Evolutionary conservation across 2,888 invertebrate species (phyloP).

Genomic region (Tholera decimalis): DNA sequence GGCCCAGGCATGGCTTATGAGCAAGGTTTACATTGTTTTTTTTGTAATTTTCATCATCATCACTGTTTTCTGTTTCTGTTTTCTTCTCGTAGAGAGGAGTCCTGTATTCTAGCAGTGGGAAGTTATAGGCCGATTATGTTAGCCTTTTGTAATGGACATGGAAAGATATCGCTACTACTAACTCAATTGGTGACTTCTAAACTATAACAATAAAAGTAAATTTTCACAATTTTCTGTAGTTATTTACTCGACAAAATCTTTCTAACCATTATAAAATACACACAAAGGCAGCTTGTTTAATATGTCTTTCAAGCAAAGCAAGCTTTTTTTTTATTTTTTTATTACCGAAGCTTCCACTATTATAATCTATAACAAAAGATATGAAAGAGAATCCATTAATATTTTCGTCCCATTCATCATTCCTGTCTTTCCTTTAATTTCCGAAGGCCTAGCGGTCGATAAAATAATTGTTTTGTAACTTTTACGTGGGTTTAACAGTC

Average conservation of each 20-base stretch:
- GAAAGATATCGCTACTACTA: too few relatives aligned
- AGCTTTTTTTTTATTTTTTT: too few relatives aligned
- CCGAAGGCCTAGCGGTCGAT: slow-evolving; percentile 4
- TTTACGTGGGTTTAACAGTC: neutral
- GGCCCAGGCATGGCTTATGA: too few relatives aligned
- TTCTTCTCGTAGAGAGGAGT: too few relatives aligned
- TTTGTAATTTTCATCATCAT: too few relatives aligned
- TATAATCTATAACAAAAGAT: slow-evolving; percentile 19
- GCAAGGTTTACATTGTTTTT: too few relatives aligned
- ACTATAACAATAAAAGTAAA: neutral
- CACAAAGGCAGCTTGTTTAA: neutral
- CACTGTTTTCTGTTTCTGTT: too few relatives aligned
- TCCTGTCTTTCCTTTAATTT: slow-evolving; percentile 3
- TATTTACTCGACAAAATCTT: neutral
- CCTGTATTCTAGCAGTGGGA: too few relatives aligned
- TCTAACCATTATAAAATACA: neutral
- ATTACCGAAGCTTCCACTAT: slow-evolving; percentile 8
- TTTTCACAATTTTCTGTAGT: neutral
- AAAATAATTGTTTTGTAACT: slow-evolving; percentile 14
- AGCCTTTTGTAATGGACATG: too few relatives aligned
- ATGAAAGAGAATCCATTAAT: too few relatives aligned
- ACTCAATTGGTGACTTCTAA: too few relatives aligned
- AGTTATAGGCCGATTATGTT: too few relatives aligned
- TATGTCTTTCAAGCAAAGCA: neutral
- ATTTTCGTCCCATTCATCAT: slow-evolving; percentile 6